Evolutionary conservation across 2,113 vertebrate species (phyloP), one percentile per base, ranked within the genome.

Genomic region (Scomber japonicus): DNA sequence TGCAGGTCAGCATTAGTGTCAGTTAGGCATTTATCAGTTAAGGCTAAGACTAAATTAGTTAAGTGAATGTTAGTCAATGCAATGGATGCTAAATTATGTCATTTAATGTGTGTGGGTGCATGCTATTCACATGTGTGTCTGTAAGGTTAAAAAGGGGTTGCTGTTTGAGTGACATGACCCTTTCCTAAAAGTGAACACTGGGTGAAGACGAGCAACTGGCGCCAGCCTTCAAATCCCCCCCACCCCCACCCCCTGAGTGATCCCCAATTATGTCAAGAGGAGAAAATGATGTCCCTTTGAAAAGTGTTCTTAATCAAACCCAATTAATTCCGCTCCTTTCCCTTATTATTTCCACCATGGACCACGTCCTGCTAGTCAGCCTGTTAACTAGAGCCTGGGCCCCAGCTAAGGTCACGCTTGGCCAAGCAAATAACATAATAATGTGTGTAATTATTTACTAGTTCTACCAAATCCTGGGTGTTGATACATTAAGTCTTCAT

Each of bases 261-360:
- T 81, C 71, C 51, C 85, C 90, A 91, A 93, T 95, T 92, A 95
- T 92, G 90, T 93, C 87, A 89, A 78, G 66, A 81, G 82, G 82
- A 75, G 70, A 86, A 93, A 92, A 86, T 74, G 61, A 91, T 93
- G 90, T 94, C 94, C 91, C 89, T 94, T 94, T 94, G 92, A 95
- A 95, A 94, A 91, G 82, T 89, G 88, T 92, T 94, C 94, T 77
- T 93, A 90, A 94, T 96, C 96, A 96, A 94, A 94, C 92, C 92
- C 91, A 88, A 96, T 97, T 96, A 97, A 92, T 97, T 96, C 95
- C 94, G 89, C 96, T 94, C 81, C 81, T 89, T 94, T 95, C 91
- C 85, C 95, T 95, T 94, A 94, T 96, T 96, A 96, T 96, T 91
- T 93, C 79, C 88, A 90, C 57, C 90, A 61, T 91, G 75, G 85